phyloP scores from a whole-genome alignment of 2,113 vertebrate genomes.

The Gavia stellata region DNA sequence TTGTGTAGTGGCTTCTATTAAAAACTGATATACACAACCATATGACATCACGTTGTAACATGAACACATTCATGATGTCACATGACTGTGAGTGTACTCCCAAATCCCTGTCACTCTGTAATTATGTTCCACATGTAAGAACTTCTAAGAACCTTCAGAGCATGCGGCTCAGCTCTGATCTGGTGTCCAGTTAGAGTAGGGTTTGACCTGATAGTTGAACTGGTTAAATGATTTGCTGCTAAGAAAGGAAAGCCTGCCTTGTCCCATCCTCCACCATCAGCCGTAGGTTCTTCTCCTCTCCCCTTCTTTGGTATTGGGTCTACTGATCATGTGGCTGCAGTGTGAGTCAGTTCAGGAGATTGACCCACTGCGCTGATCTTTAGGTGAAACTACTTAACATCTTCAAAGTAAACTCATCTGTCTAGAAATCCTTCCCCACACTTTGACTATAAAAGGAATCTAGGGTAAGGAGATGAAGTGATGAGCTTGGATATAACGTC shows the following conservation, averaged over 20 bases:
- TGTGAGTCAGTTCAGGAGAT: not conserved
- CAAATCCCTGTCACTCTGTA: not conserved
- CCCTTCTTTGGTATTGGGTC: rapidly evolving
- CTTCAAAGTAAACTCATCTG: not conserved
- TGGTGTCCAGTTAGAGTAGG: not conserved
- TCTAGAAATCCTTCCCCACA: not conserved
- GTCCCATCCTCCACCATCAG: not conserved
- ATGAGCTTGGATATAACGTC: not conserved
- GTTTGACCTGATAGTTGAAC: not conserved
- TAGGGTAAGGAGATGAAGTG: not conserved
- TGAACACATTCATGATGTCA: not conserved
- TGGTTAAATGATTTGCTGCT: not conserved
- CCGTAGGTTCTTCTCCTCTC: not conserved
- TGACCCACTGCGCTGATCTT: not conserved
- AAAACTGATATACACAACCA: not conserved
- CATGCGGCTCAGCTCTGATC: not conserved
- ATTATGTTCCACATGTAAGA: not conserved
- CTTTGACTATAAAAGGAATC: not conserved
- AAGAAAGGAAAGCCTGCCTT: not conserved
- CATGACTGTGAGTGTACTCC: not conserved
- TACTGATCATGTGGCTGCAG: not conserved
- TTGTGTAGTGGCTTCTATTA: not conserved
- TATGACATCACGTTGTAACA: not conserved
- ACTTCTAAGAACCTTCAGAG: not conserved
- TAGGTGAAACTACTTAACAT: not conserved